These are phyloP conservation scores for Aphis gossypii DNA, from an alignment of 1,140 invertebrate genomes.

Conservation along the genomic window DNA sequence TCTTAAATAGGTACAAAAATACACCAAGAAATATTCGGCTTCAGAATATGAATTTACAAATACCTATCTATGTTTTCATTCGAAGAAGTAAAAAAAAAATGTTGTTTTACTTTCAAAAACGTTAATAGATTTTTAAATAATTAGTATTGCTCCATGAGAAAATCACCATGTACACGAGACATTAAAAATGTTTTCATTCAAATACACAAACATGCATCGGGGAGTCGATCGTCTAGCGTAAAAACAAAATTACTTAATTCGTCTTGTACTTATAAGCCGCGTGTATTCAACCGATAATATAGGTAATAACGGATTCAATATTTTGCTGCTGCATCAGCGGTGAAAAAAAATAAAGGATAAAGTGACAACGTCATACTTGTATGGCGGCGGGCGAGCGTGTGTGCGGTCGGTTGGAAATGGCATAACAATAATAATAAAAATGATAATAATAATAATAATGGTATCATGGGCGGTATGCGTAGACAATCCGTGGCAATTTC, in stretches of 20 bases:
- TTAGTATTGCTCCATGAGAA: no score
- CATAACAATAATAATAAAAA: slow-evolving; percentile 25
- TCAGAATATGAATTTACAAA: no score
- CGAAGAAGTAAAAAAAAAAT: no score
- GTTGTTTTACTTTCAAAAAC: no score
- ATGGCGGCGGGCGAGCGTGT: neutral
- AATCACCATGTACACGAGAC: no score
- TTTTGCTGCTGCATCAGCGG: neutral
- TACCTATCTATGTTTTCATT: no score
- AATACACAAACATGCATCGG: neutral
- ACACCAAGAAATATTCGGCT: no score
- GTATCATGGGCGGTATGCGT: slow-evolving; percentile 25
- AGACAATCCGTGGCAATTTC: slow-evolving; percentile 40
- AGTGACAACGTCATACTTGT: neutral
- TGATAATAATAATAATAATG: neutral
- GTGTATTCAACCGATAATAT: neutral
- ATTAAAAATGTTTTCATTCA: neutral
- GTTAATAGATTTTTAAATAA: no score
- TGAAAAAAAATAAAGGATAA: neutral
- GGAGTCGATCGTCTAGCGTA: neutral
- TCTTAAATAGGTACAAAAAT: no score
- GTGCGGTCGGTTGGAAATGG: slow-evolving; percentile 21
- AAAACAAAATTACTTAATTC: neutral
- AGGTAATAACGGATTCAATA: neutral
- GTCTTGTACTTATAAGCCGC: neutral